Evolutionary conservation across 2,888 invertebrate species (phyloP).

Genomic region (Meteorus colon): DNA sequence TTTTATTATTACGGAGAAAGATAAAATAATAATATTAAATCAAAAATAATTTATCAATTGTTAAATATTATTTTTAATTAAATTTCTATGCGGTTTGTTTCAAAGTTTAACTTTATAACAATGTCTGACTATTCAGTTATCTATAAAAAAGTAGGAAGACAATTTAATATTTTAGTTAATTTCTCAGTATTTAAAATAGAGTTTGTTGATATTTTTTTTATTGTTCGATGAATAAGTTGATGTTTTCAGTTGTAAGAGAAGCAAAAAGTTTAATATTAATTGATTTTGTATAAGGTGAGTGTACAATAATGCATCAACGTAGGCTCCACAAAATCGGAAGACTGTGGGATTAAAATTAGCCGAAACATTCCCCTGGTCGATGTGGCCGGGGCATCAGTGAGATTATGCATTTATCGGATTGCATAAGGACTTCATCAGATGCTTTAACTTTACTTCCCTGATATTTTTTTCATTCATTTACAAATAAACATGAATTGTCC

Average conservation of each 20-base stretch:
- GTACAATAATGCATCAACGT: slow-evolving; percentile 5
- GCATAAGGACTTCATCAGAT: slow-evolving; percentile 14
- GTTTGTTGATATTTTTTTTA: no score
- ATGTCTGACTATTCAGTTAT: background rate
- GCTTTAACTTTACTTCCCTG: background rate
- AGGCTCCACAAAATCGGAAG: slow-evolving; percentile 40
- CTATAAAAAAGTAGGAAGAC: background rate
- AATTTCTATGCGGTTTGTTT: background rate
- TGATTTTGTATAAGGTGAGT: slow-evolving; percentile 7
- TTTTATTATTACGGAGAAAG: background rate
- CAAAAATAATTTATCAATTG: background rate
- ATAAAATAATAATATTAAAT: background rate
- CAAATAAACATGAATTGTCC: no score
- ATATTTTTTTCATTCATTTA: background rate
- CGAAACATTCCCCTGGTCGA: slow-evolving; percentile 29
- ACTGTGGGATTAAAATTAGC: slow-evolving; percentile 40
- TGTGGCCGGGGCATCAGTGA: slow-evolving; percentile 20
- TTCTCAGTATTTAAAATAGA: background rate
- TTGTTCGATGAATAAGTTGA: no score
- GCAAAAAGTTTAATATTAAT: background rate
- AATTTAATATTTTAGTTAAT: background rate
- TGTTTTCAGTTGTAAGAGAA: background rate
- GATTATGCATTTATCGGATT: slow-evolving; percentile 36
- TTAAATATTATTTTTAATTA: background rate
- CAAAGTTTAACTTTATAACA: background rate